These are phyloP conservation scores for Vicugna pacos DNA, from an alignment of 2,113 vertebrate genomes.

Conservation along the genomic window DNA sequence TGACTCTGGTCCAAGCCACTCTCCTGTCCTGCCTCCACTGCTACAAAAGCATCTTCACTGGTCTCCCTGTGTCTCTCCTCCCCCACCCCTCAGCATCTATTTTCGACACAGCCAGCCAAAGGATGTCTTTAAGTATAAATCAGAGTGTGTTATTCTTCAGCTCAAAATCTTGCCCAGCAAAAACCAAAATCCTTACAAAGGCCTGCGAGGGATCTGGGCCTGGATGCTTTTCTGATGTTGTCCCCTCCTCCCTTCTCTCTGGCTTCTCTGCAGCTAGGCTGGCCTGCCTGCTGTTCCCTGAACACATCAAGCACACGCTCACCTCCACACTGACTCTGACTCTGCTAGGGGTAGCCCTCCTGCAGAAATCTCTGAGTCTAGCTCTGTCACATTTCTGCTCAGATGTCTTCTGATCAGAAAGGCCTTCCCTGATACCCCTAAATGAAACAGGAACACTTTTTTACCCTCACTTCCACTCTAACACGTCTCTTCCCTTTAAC, in stretches of 20 bases:
- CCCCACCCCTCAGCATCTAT: background rate
- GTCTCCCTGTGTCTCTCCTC: background rate
- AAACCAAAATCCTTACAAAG: background rate
- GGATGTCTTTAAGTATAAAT: background rate
- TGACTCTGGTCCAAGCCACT: background rate
- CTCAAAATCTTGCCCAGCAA: background rate
- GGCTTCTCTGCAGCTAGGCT: background rate
- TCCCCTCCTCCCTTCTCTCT: accelerated
- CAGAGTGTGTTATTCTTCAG: background rate
- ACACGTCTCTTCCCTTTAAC: background rate
- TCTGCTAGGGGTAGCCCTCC: background rate
- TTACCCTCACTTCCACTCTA: background rate
- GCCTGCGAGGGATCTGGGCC: background rate
- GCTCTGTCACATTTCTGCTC: background rate
- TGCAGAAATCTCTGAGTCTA: background rate
- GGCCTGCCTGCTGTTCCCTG: background rate
- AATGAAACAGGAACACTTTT: background rate
- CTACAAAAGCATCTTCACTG: background rate
- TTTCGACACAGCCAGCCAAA: background rate
- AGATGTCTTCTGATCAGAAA: background rate
- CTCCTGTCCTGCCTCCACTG: background rate
- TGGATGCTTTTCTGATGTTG: background rate
- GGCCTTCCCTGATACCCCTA: background rate
- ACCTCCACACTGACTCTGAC: background rate
- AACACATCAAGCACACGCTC: background rate